Base-by-base conservation (phyloP, 2,888 invertebrate genomes). In the Noctua janthina region DNA sequence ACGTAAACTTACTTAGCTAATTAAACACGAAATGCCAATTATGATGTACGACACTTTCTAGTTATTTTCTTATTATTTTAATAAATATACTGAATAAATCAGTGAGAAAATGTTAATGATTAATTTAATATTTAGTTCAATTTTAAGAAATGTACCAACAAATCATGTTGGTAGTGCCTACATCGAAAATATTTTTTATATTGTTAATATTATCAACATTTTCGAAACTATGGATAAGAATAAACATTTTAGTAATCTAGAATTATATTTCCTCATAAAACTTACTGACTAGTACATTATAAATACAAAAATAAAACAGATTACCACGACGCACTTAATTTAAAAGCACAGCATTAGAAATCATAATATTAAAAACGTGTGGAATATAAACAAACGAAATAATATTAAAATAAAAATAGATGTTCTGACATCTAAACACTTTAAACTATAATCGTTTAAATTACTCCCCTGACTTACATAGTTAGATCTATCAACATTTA, bases 251-350 rank as follows among this genome's bases (percentile, higher is more conserved):
- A 83, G 80, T 85, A 81, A 81, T 79, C 84, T 86, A 89, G 80
- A 82, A 74, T 81, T 85, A 85, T 83, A 87, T 81, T 85, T 88
- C 86, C 80, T 85, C 86, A 88, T 90, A 91, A 91, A 93, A 93
- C 96, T 96, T 96, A 96, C 94, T 96, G 96, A 96, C 96, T 95
- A 95, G 95, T 94, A 94, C 88, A 93, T 92, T 92, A 93, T 93
- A 93, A 93, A 94, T 94, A 87, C 82, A 87, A 94, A 90, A 92
- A 84, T 81, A 87, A 83, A 85, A 86, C 76, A 83, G 88, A 91
- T 90, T 88, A 89, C 89, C 74, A 78, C 83, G 76, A 86, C 85
- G 86, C 76, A 83, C 82, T 88, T 85, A 85, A 83, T 80, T 79
- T 83, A 86, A 85, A 90, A 90, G 88, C 89, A 91, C 90, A 92